phyloP scores from a whole-genome alignment of 2,888 invertebrate species.

The Eristalis pertinax region DNA sequence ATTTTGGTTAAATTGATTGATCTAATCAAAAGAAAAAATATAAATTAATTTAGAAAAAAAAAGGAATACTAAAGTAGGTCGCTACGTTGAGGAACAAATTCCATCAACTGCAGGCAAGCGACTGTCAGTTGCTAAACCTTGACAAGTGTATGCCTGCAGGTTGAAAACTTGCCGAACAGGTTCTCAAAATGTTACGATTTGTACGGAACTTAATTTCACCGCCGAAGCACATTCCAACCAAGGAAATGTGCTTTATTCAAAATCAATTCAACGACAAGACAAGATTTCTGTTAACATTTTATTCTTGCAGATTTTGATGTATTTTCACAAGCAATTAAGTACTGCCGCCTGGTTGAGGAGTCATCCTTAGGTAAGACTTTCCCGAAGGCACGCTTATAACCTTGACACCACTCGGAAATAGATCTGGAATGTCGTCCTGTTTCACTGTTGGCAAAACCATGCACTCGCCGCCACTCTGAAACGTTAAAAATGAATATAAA shows the following conservation, averaged over 20 bases:
- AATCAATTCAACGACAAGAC: too few relatives aligned
- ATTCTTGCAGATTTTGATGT: not conserved
- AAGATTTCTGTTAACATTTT: not conserved
- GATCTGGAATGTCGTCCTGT: conserved; percentile 85
- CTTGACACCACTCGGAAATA: conserved; percentile 88
- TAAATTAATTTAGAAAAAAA: conserved; percentile 40
- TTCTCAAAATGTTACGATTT: conserved; percentile 43
- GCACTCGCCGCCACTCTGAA: conserved; percentile 90
- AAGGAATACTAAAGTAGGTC: conserved; percentile 19
- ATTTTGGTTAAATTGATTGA: not conserved
- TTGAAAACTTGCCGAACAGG: conserved; percentile 34
- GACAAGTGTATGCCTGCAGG: not conserved
- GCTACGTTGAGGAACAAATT: not conserved
- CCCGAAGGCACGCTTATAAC: conserved; percentile 91
- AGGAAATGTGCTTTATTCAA: too few relatives aligned
- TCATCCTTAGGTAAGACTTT: conserved; percentile 90
- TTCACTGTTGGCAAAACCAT: conserved; percentile 94
- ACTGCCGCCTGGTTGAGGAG: conserved; percentile 80
- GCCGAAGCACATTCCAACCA: not conserved
- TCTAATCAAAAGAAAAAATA: not conserved
- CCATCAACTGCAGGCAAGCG: conserved; percentile 17
- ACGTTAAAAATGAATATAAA: conserved; percentile 73
- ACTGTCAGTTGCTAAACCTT: conserved; percentile 22
- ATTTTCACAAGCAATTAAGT: not conserved
- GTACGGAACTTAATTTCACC: too few relatives aligned